A percentile compares a stretch with the other conserved stretches of the same genome.
phyloP scores from a whole-genome alignment of 1,140 invertebrate genomes.

The Drosophila virilis region DNA sequence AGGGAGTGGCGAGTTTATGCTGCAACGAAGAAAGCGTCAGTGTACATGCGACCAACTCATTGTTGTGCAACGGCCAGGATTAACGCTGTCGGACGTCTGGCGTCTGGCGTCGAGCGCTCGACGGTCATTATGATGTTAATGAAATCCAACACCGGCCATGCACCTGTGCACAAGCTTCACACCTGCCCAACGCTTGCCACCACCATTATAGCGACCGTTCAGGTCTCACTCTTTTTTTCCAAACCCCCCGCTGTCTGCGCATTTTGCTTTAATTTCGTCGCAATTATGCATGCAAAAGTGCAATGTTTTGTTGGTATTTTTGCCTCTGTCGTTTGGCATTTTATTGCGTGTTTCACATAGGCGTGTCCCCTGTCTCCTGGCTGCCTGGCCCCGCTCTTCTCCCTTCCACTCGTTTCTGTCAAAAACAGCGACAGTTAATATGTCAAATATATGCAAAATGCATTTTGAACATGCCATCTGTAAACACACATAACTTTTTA shows the following conservation, averaged over 20 bases:
- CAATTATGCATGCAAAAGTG: constrained; percentile 81
- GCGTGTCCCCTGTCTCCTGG: constrained; percentile 12
- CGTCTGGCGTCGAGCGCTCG: constrained; percentile 35
- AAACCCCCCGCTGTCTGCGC: constrained; percentile 39
- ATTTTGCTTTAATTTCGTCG: constrained; percentile 77
- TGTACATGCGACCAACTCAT: constrained; percentile 24
- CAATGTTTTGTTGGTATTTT: constrained; percentile 76
- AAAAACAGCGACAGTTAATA: constrained; percentile 66
- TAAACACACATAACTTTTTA: constrained; percentile 33
- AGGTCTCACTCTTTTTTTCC: background rate
- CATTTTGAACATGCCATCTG: constrained; percentile 50
- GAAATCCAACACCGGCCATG: constrained; percentile 74
- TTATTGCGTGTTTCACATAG: constrained; percentile 64
- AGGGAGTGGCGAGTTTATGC: background rate
- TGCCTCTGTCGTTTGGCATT: constrained; percentile 60
- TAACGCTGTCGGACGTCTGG: constrained; percentile 58
- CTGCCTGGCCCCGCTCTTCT: background rate
- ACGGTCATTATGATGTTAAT: constrained; percentile 80
- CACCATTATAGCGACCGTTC: background rate
- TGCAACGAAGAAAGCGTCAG: background rate
- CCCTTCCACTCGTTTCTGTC: constrained; percentile 8
- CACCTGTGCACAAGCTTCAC: constrained; percentile 75
- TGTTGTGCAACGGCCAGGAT: constrained; percentile 51
- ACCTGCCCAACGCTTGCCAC: constrained; percentile 54
- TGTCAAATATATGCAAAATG: constrained; percentile 70